Conservation (phyloP, 2,888 invertebrate genomes). For the Gortyna flavago region DNA sequence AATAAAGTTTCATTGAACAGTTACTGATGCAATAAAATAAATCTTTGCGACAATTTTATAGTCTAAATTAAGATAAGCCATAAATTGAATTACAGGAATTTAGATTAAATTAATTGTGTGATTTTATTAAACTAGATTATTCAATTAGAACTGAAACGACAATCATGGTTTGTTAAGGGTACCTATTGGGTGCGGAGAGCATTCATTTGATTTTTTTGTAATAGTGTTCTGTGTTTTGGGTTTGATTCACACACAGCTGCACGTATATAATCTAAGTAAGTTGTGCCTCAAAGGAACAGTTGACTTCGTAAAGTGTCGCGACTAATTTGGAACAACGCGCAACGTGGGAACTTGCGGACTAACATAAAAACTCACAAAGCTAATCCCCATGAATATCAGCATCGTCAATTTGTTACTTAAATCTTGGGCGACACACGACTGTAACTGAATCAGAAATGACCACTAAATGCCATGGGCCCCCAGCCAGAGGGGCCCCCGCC, state of each 20-base stretch:
- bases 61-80: background rate
- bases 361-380: background rate
- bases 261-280: background rate
- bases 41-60: constrained; percentile 10
- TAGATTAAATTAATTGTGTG: background rate
- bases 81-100: constrained; percentile 1
- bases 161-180: background rate
- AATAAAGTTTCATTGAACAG: constrained; percentile 14
- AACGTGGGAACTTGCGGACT: background rate
- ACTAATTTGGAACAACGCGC: background rate
- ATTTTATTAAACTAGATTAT: too few relatives aligned
- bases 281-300: background rate
- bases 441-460: background rate
- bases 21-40: constrained; percentile 35
- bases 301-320: background rate
- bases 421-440: background rate
- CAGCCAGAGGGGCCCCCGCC: too few relatives aligned
- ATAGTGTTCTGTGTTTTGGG: too few relatives aligned
- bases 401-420: background rate
- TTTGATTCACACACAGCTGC: background rate
- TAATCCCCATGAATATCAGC: background rate
- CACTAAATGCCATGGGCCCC: too few relatives aligned
- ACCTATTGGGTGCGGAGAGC: background rate
- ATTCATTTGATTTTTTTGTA: background rate
- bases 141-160: too few relatives aligned